Evolutionary conservation across 2,113 vertebrate species (phyloP).

Genomic region (Atherinomorus stipes): DNA sequence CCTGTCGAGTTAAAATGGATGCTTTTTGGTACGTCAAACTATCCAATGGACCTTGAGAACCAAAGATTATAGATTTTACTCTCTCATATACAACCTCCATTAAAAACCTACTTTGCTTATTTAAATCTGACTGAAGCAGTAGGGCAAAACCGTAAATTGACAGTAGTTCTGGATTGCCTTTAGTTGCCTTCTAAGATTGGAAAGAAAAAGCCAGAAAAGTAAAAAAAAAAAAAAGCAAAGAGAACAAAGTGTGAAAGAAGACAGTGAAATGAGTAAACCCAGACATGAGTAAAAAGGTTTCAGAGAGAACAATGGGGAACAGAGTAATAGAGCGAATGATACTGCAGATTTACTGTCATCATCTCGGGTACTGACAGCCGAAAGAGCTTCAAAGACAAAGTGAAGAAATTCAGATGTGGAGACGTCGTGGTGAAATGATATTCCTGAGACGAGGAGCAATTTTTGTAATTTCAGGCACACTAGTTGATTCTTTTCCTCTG

Average conservation of each 20-base stretch:
- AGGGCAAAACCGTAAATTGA: conserved; percentile 4
- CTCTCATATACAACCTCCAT: not conserved
- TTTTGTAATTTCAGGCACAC: conserved; percentile 44
- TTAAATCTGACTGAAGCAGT: not conserved
- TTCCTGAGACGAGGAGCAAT: conserved; percentile 37
- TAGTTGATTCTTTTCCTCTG: conserved; percentile 14
- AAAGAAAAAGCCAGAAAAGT: conserved; percentile 27
- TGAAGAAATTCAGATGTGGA: conserved; percentile 42
- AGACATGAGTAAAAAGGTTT: conserved; percentile 26
- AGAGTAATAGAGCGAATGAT: conserved; percentile 29
- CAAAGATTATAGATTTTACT: too few relatives aligned
- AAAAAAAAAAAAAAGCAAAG: conserved; percentile 16
- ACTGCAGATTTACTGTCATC: conserved; percentile 21
- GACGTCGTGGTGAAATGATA: conserved; percentile 40
- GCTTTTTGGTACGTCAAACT: too few relatives aligned
- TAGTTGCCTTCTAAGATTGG: conserved; percentile 8
- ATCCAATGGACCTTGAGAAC: too few relatives aligned
- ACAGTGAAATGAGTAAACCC: conserved; percentile 28
- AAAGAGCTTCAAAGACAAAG: conserved; percentile 59
- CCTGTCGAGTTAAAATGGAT: too few relatives aligned
- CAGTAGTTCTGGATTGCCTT: conserved; percentile 19
- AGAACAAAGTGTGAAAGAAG: conserved; percentile 30
- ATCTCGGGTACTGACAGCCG: conserved; percentile 51
- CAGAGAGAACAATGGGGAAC: not conserved
- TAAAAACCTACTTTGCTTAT: not conserved